Percentiles rank a stretch among this genome's conserved stretches.
These are phyloP conservation scores for Orius insidiosus DNA, from an alignment of 1,140 invertebrate genomes.

Conservation along the genomic window DNA sequence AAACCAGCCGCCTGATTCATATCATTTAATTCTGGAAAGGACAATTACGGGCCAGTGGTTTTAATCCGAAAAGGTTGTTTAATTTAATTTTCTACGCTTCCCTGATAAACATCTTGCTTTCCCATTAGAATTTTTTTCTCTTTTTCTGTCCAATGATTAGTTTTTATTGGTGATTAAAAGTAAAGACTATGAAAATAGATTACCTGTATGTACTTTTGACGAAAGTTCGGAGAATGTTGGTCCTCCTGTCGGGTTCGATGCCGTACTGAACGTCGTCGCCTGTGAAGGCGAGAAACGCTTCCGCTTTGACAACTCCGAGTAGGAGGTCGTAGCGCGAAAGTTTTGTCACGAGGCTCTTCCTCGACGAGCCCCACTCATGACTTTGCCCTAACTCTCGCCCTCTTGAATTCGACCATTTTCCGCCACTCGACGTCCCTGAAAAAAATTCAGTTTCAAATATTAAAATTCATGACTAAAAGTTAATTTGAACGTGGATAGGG, in stretches of 20 bases:
- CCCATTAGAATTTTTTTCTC: too few species aligned
- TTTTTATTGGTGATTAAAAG: too few species aligned
- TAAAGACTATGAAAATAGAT: too few species aligned
- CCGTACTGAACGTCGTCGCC: conserved; percentile 82
- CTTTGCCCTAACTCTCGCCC: background rate
- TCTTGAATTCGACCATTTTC: background rate
- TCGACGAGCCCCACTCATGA: conserved; percentile 27
- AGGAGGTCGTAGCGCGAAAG: conserved; percentile 78
- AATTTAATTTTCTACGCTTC: too few species aligned
- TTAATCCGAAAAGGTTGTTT: too few species aligned
- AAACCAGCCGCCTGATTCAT: too few species aligned
- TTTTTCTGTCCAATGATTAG: too few species aligned
- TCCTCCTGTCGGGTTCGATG: conserved; percentile 70
- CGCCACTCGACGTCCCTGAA: conserved; percentile 24
- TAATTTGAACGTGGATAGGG: background rate
- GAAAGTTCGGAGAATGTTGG: conserved; percentile 80
- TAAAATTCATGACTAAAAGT: too few species aligned
- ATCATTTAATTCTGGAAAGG: too few species aligned
- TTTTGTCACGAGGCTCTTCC: conserved; percentile 54
- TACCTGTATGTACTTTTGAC: conserved; percentile 83
- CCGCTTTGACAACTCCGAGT: conserved; percentile 73
- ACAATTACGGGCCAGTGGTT: too few species aligned
- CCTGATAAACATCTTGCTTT: too few species aligned
- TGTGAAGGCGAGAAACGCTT: conserved; percentile 75
- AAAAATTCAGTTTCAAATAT: too few species aligned